Evolutionary conservation across 2,888 invertebrate genomes (phyloP).

Genomic region (Epistrophe grossulariae): DNA sequence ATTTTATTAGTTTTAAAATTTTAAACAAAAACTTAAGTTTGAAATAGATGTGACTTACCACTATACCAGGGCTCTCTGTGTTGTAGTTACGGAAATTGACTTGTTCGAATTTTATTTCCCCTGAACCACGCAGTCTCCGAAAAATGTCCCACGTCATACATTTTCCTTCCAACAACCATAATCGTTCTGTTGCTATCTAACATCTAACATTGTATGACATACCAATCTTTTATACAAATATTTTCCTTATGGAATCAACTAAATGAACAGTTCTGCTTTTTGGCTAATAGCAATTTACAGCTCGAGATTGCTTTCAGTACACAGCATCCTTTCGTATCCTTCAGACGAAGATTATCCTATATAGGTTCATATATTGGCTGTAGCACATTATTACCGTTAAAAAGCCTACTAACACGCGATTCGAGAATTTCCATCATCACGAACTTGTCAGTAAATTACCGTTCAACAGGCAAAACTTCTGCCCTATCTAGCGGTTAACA

Average conservation of each 20-base stretch:
- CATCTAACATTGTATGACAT: background rate
- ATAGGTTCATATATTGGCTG: background rate
- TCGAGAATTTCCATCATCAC: conserved; percentile 40
- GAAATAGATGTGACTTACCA: too few relatives aligned
- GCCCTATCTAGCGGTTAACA: conserved; percentile 33
- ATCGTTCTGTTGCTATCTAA: background rate
- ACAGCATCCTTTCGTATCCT: conserved; percentile 69
- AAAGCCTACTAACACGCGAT: conserved; percentile 35
- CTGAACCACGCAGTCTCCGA: conserved; percentile 47
- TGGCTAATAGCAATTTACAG: conserved; percentile 59
- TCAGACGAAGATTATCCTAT: conserved; percentile 50
- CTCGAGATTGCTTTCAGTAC: conserved; percentile 51
- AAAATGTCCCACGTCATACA: conserved; percentile 18
- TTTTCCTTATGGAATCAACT: background rate
- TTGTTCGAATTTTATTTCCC: background rate
- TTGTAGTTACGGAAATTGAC: background rate
- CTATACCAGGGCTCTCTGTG: background rate
- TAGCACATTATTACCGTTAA: background rate
- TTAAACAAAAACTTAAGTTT: too few relatives aligned
- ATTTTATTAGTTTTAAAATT: too few relatives aligned
- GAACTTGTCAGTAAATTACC: conserved; percentile 32
- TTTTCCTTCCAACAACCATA: background rate
- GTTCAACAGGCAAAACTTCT: conserved; percentile 44
- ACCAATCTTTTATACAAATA: conserved; percentile 10
- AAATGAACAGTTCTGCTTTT: conserved; percentile 43